Evolutionary conservation across 2,888 invertebrate species (phyloP), one percentile per base, ranked within the genome.

Genomic region (Petrolisthes manimaculis): DNA sequence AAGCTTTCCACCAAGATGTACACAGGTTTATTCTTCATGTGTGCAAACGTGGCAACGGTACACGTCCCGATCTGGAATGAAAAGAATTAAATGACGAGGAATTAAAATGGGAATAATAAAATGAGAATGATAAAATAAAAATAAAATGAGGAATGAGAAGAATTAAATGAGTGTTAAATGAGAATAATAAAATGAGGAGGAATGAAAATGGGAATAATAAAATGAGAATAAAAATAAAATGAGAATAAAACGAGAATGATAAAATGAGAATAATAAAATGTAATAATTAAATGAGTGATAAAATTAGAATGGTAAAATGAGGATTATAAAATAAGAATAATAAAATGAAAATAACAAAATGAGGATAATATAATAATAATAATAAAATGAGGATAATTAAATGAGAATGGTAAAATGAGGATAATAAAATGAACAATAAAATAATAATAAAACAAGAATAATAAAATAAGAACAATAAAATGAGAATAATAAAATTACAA

Each of bases 1-100:
- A 99, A 98, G 93, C 98, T 99, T 93, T 99, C 99, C 0, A 98
- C 96, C 51, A 99, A 94, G 0, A 99, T 99, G 93, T 98, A 99
- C 86, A 99, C 96, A 0, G 98, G 98, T 93, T 98, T 99, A 92
- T 98, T 98, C 93, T 98, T 85, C 80, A 84, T 71, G 69, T 89
- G 88, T 5, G 91, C 90, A 14, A 88, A 24, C 5, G 88, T 88
- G 21, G 91, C 90, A 24, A 91, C 79, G 12, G 78, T 84, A 24
- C 88, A 89, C 56, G 86, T 91, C 51, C 91, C 97, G 92, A 97
- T 95, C 95, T 97, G 94, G 56, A 93, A 93, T 91, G 71, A 92
- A 90, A 90, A 89, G 75, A 71, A 0, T n/a, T 14, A 37, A 14
- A 24, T 21, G 54, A 54, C 6, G 12, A 55, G 21, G 37, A 55